A percentile compares a stretch with the other conserved stretches of the same genome.
phyloP scores from a whole-genome alignment of 2,888 invertebrate species.

The Leptarthrus brevirostris region DNA sequence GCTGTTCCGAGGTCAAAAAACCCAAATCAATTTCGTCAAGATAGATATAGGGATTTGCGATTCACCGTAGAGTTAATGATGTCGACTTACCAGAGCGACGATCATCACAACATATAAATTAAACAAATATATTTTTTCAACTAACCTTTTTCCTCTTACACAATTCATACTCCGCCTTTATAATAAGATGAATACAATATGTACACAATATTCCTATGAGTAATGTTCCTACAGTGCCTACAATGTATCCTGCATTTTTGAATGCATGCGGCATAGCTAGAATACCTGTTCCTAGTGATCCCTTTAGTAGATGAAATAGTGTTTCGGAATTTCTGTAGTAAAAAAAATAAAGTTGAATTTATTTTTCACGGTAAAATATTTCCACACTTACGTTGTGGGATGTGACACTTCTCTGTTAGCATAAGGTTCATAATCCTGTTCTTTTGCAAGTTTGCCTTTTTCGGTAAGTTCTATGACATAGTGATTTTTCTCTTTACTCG shows the following conservation, averaged over 20 bases:
- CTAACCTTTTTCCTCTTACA: constrained; percentile 70
- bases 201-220: constrained; percentile 90
- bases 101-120: no score
- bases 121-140: background rate
- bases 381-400: constrained; percentile 78
- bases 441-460: constrained; percentile 60
- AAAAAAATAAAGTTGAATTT: background rate
- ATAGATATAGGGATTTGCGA: no score
- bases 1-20: no score
- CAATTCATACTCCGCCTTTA: constrained; percentile 71
- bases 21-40: background rate
- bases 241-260: constrained; percentile 71
- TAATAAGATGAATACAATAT: constrained; percentile 92
- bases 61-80: no score
- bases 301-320: constrained; percentile 90
- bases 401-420: constrained; percentile 74
- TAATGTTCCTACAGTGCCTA: constrained; percentile 84
- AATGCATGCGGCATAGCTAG: constrained; percentile 86
- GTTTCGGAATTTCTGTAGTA: constrained; percentile 82
- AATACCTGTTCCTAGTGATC: constrained; percentile 93
- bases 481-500: constrained; percentile 2
- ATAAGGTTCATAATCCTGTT: constrained; percentile 75
- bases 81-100: no score
- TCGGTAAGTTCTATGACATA: constrained; percentile 64
- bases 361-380: no score